Conservation (phyloP, 2,797 vertebrate genomes). For the Kryptopterus vitreolus region DNA sequence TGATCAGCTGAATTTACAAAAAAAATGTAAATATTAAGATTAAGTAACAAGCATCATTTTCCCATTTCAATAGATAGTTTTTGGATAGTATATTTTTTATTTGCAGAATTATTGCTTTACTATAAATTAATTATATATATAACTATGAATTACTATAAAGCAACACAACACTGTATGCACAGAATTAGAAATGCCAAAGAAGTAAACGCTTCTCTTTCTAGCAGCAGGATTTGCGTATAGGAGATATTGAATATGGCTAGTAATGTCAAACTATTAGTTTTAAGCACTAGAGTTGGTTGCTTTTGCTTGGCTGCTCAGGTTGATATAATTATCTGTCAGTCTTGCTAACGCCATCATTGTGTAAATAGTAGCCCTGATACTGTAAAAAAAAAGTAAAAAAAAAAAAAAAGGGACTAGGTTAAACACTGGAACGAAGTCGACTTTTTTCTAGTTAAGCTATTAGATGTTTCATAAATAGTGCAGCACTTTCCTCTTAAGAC, state of each 20-base stretch:
- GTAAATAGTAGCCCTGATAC: conserved; percentile 55
- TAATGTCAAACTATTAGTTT: conserved; percentile 63
- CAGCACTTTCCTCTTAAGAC: conserved; percentile 28
- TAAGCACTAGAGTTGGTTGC: conserved; percentile 52
- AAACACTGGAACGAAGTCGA: conserved; percentile 45
- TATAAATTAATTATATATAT: conserved; percentile 24
- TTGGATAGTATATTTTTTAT: neutral
- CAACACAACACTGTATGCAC: neutral
- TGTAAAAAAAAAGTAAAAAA: conserved; percentile 18
- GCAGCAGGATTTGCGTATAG: conserved; percentile 57
- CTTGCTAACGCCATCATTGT: conserved; percentile 57
- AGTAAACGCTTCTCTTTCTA: conserved; percentile 49
- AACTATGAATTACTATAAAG: too few relatives aligned
- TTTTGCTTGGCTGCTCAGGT: conserved; percentile 55
- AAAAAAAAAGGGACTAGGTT: conserved; percentile 27
- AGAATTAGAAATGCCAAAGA: too few relatives aligned
- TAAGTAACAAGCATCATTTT: neutral
- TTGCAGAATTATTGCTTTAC: conserved; percentile 20
- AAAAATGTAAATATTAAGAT: too few relatives aligned
- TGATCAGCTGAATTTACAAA: neutral
- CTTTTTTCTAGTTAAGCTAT: conserved; percentile 22
- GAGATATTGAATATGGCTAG: conserved; percentile 58
- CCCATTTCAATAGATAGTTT: neutral
- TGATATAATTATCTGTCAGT: conserved; percentile 64
- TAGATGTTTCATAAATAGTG: neutral